phyloP scores from a whole-genome alignment of 1,140 invertebrate genomes.

The Anastrepha obliqua region DNA sequence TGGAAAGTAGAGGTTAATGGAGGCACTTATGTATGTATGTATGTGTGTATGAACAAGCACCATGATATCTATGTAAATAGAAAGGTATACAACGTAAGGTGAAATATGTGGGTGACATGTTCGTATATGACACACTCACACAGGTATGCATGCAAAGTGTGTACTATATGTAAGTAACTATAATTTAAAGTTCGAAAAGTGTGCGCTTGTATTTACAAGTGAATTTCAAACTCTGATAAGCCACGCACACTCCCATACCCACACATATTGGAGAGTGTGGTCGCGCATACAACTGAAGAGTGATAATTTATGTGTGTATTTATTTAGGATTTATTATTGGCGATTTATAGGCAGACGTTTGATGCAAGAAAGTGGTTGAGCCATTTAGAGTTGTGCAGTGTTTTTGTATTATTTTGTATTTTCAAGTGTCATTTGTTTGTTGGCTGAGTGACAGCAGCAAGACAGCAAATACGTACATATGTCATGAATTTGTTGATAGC shows the following conservation, averaged over 20 bases:
- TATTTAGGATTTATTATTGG: constrained; percentile 71
- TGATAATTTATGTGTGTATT: constrained; percentile 70
- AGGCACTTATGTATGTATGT: constrained; percentile 9
- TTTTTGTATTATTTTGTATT: background rate
- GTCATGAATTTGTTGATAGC: constrained; percentile 21
- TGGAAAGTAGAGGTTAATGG: constrained; percentile 41
- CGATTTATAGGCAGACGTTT: constrained; percentile 56
- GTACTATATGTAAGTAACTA: background rate
- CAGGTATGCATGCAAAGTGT: too few species aligned
- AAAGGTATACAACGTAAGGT: background rate
- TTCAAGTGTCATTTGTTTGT: constrained; percentile 20
- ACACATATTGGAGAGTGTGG: background rate
- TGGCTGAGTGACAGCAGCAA: constrained; percentile 29
- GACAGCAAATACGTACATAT: constrained; percentile 39
- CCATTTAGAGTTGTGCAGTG: background rate
- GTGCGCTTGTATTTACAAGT: constrained; percentile 35
- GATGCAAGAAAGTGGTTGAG: background rate
- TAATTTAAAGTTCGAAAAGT: constrained; percentile 19
- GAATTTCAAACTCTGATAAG: constrained; percentile 63
- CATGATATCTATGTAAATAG: background rate
- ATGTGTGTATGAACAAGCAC: background rate
- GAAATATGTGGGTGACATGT: background rate
- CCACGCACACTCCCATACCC: constrained; percentile 56
- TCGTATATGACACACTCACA: too few species aligned
- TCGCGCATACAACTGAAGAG: background rate